phyloP scores from a whole-genome alignment of 2,797 vertebrate genomes.

The Crotalus adamanteus region DNA sequence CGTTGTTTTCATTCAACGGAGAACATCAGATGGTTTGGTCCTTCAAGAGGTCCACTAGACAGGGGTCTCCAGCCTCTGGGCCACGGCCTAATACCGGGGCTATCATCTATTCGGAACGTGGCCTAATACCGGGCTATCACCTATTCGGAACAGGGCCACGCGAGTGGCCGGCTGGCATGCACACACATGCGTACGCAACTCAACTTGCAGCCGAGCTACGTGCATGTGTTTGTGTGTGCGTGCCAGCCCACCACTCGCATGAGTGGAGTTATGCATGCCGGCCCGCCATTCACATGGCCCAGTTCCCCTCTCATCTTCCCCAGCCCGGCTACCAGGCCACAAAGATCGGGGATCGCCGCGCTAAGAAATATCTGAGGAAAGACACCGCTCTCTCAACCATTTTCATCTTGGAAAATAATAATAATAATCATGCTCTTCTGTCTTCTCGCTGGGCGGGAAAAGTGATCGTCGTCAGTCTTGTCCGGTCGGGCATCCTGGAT shows the following conservation, averaged over 20 bases:
- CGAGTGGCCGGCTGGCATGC: background rate
- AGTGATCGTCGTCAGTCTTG: background rate
- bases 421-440: background rate
- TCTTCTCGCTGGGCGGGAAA: background rate
- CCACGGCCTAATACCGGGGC: no score
- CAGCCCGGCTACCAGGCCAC: background rate
- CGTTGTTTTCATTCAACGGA: background rate
- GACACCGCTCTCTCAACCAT: background rate
- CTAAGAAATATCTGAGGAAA: background rate
- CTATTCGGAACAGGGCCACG: no score
- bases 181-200: background rate
- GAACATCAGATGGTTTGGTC: background rate
- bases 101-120: no score
- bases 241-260: no score
- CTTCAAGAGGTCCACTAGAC: background rate
- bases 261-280: no score
- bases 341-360: no score
- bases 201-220: background rate
- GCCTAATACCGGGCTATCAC: no score
- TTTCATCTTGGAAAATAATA: background rate
- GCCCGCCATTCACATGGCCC: background rate
- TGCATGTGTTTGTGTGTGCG: no score
- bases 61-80: background rate
- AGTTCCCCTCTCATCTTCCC: background rate
- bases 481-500: background rate